phyloP scores from a whole-genome alignment of 2,797 vertebrate species.

The Acropternis orthonyx region DNA sequence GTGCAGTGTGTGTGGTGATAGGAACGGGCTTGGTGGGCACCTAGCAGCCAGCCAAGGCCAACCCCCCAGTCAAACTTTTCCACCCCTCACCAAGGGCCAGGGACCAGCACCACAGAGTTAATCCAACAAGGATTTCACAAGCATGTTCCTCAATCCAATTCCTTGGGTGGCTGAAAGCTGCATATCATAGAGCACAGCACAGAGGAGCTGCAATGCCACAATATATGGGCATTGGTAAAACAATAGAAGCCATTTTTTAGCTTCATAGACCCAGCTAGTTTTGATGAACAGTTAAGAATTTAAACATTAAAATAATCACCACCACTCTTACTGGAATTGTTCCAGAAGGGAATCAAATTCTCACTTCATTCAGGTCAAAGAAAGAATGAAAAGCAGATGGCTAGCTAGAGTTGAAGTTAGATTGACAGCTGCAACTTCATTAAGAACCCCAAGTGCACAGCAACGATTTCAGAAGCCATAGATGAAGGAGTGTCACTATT shows the following conservation, averaged over 20 bases:
- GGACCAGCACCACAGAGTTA: not conserved
- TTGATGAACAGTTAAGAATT: not conserved
- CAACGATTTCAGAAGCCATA: not conserved
- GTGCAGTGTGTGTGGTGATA: not conserved
- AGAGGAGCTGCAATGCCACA: not conserved
- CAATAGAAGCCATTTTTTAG: not conserved
- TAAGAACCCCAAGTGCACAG: not conserved
- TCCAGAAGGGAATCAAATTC: not conserved
- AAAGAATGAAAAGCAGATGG: not conserved
- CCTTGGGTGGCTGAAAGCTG: not conserved
- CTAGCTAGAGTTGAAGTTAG: not conserved
- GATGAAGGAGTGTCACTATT: not conserved
- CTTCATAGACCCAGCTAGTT: not conserved
- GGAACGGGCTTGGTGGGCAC: not conserved
- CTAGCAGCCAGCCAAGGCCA: not conserved
- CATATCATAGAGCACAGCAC: not conserved
- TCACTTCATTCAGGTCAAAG: not conserved
- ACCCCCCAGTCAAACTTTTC: not conserved
- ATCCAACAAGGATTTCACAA: not conserved
- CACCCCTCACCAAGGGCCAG: not conserved
- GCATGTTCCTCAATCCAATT: not conserved
- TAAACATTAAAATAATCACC: not conserved
- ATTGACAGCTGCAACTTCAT: not conserved
- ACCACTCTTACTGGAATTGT: not conserved
- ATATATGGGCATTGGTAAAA: not conserved